A percentile compares a stretch with the other conserved stretches of the same genome.
Conservation (phyloP, 2,113 vertebrate genomes). For the Psophia crepitans region DNA sequence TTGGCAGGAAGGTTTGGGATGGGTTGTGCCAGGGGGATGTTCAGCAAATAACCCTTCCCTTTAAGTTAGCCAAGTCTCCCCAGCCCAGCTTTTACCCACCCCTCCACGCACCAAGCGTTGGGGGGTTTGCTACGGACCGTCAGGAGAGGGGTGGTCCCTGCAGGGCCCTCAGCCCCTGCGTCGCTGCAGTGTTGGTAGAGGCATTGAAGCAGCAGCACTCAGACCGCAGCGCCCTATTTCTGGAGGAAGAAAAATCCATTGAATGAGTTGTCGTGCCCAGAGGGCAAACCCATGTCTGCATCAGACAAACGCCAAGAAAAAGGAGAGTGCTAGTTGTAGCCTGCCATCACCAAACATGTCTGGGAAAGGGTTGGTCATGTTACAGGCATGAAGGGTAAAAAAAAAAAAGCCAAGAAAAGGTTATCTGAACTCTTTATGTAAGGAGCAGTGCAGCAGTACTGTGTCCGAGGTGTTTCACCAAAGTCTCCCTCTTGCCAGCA, state of each 20-base stretch:
- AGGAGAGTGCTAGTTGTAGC: neutral
- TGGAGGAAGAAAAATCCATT: neutral
- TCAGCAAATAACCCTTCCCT: neutral
- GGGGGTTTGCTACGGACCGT: neutral
- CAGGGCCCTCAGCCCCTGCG: neutral
- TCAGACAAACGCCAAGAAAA: neutral
- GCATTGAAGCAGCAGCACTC: neutral
- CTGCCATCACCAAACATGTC: neutral
- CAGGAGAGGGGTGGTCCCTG: neutral
- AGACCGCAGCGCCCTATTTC: neutral
- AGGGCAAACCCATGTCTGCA: neutral
- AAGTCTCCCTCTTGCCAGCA: neutral
- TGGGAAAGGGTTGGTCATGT: neutral
- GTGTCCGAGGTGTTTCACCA: neutral
- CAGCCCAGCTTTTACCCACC: neutral
- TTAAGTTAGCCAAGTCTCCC: fast-evolving
- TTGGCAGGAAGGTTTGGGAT: neutral
- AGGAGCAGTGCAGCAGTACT: neutral
- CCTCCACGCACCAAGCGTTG: fast-evolving
- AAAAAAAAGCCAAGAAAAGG: neutral
- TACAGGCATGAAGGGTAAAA: neutral
- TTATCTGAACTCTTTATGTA: neutral
- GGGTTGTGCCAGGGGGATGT: neutral
- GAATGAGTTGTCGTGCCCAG: constrained; percentile 32
- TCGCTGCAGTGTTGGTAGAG: neutral